Conservation (phyloP, 30 jellyfish, hydroid and myxozoan species). For the Rhopilema esculentum region DNA sequence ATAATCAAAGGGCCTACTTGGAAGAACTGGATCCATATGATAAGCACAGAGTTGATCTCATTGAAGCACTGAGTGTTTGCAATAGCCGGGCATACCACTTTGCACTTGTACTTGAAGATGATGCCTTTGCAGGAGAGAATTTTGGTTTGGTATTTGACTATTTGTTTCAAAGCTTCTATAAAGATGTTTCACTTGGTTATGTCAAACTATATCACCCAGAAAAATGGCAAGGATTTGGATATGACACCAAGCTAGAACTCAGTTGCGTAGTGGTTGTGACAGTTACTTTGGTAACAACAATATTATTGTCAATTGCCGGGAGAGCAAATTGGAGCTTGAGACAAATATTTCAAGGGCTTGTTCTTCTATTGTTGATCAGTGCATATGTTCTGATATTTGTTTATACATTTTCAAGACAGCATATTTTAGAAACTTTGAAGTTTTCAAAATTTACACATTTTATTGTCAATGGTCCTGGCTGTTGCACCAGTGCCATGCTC, state of each 20-base stretch:
- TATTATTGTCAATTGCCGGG: not conserved
- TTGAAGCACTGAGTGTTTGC: conserved; percentile 26
- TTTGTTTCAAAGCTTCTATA: not conserved
- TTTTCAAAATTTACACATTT: conserved; percentile 10
- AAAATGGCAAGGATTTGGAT: conserved; percentile 63
- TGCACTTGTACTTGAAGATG: conserved; percentile 48
- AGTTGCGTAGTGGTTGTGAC: not conserved
- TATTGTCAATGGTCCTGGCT: conserved; percentile 22
- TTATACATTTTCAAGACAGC: conserved; percentile 61
- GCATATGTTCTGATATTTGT: conserved; percentile 9
- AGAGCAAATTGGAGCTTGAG: not conserved
- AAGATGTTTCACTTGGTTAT: conserved; percentile 34
- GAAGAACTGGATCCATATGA: conserved; percentile 5
- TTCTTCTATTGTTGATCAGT: not conserved
- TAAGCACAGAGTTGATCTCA: conserved; percentile 34
- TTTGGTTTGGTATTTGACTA: conserved; percentile 3
- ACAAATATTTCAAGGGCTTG: not conserved
- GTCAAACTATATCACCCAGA: conserved; percentile 47
- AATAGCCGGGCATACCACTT: conserved; percentile 10
- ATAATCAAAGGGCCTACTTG: not conserved
- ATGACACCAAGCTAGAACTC: conserved; percentile 43
- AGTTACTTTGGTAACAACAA: not conserved
- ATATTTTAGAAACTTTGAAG: conserved; percentile 20
- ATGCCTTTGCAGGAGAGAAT: conserved; percentile 37
- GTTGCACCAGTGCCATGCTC: conserved; percentile 48